Conservation (phyloP, 2,888 invertebrate species). For the Liodrosophila aerea region DNA sequence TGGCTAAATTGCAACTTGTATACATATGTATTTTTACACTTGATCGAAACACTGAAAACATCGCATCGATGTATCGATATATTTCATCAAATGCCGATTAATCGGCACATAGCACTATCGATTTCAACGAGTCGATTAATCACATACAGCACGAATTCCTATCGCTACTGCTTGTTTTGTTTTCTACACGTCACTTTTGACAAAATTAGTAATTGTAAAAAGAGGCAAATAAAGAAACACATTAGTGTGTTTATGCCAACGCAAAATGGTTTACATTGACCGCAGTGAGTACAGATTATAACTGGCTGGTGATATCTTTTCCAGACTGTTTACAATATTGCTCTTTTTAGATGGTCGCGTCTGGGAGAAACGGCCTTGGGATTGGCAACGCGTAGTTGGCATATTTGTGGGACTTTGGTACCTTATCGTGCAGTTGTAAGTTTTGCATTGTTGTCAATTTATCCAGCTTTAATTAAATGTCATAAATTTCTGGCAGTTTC, state of each 20-base stretch:
- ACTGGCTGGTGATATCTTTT: not conserved
- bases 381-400: slow-evolving; percentile 64
- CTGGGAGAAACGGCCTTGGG: slow-evolving; percentile 76
- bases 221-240: slow-evolving; percentile 10
- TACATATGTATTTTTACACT: slow-evolving; percentile 34
- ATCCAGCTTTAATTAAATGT: too few species aligned
- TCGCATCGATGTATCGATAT: slow-evolving; percentile 39
- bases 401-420: slow-evolving; percentile 70
- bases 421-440: slow-evolving; percentile 72
- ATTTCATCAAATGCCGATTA: too few species aligned
- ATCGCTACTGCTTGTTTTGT: too few species aligned
- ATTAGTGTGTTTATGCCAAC: slow-evolving; percentile 1
- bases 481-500: slow-evolving; percentile 61
- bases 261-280: slow-evolving; percentile 65
- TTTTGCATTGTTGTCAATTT: not conserved
- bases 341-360: slow-evolving; percentile 68
- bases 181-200: slow-evolving; percentile 40
- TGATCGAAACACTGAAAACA: slow-evolving; percentile 15
- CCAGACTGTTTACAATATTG: not conserved
- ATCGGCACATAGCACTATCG: too few species aligned
- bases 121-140: too few species aligned
- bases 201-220: slow-evolving; percentile 5
- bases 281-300: slow-evolving; percentile 43
- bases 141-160: too few species aligned
- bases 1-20: slow-evolving; percentile 41